Evolutionary conservation across 2,888 invertebrate species (phyloP), one percentile per base, ranked within the genome.

Genomic region (Dinocampus coccinellae): DNA sequence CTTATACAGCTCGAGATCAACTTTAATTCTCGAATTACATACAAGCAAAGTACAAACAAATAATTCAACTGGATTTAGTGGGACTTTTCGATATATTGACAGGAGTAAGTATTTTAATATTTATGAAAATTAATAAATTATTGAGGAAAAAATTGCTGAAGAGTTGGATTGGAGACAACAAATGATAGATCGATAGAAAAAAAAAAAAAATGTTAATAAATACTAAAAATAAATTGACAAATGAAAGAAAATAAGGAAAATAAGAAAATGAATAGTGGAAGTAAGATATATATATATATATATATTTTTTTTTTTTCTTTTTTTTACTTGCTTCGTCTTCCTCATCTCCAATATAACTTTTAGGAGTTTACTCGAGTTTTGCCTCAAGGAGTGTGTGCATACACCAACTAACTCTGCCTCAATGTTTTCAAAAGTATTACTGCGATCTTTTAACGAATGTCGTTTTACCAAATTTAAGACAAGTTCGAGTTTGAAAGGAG

Each of bases 81-180:
- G 94, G 66, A 93, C 92, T 33, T 95, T 93, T 88, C 91, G 91
- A 79, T 94, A 94, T 87, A 92, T 94, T 84, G 93, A 94, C 83
- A 92, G 91, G 90, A 90, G 94, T 94, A 87, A 93, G 93, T 91
- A 77, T 16, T 4, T 58, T 29, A n/a, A n/a, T n/a, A n/a, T n/a
- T n/a, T n/a, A n/a, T n/a, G n/a, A n/a, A 55, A 47, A n/a, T 16
- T 55, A 11, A 55, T 55, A 3, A 55, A 24, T 55, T 26, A 55
- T 24, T 26, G 13, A 11, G 55, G 10, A 55, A 55, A 55, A 22
- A 10, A 24, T 11, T 26, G 22, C n/a, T n/a, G 55, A 3, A 26
- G 22, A 24, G 26, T 22, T 24, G 26, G 11, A 55, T 13, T 24
- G 24, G 24, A 55, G 24, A 55, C 55, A 26, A 55, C 55, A 55